Evolutionary conservation across 2,113 vertebrate genomes (phyloP), one percentile per base, ranked within the genome.

Genomic region (Chelonoidis abingdonii): DNA sequence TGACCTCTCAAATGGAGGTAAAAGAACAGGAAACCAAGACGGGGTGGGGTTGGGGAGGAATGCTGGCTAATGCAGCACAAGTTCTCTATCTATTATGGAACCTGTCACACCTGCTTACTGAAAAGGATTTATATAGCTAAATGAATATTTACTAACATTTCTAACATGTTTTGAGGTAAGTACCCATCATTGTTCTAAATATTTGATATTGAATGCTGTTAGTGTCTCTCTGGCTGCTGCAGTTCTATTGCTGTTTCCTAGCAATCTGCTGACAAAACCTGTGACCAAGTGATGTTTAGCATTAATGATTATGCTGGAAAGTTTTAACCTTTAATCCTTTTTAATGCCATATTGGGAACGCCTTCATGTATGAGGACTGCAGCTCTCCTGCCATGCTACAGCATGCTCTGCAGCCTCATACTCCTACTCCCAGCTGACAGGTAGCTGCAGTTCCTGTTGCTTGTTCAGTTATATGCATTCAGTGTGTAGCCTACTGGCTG

Each of bases 301-400:
- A 10, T 72, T 22, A 11, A 17, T 7, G 22, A 62, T 82, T n/a
- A 8, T 85, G 84, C 54, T 82, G 78, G 86, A 91, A 90, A 69
- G 52, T 89, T 82, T 47, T 82, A 88, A 49, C 88, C 57, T 75
- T 35, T 50, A 88, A 69, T 0, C 5, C 3, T 85, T 62, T 75
- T 35, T 0, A n/a, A n/a, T 47, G 57, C 92, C 92, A 94, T 95
- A 56, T 93, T 90, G 88, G 82, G 84, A 80, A 93, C 86, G 75
- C 6, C 5, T 50, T 52, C 83, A 29, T 75, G 50, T 93, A 80
- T 91, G 59, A 91, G 79, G 10, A 41, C 90, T 93, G 87, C 24
- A 89, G 8, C 82, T 90, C 90, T 75, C 79, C 90, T 72, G 92
- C 89, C 90, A 31, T 65, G 14, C 59, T 65, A 16, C 31, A 65